Percentiles rank a stretch among this genome's conserved stretches.
phyloP scores from a whole-genome alignment of 2,888 invertebrate genomes.

The Netelia virgata region DNA sequence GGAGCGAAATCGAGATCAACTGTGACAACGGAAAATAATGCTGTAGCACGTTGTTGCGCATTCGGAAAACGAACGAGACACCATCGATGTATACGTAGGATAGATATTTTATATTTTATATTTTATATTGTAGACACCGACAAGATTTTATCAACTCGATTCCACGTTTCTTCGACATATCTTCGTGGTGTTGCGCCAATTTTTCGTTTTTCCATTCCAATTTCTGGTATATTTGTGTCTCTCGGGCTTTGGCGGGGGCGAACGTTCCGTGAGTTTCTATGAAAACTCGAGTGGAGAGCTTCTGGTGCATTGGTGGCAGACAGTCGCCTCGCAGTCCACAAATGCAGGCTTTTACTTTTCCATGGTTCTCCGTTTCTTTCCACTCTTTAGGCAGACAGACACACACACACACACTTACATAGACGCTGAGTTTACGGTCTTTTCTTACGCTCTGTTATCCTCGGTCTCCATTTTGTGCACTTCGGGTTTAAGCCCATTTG shows the following conservation, averaged over 20 bases:
- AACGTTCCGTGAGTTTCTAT: slow-evolving; percentile 1
- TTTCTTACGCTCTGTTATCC: slow-evolving; percentile 27
- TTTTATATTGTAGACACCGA: not conserved
- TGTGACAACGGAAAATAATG: not conserved
- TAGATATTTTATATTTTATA: slow-evolving; percentile 5
- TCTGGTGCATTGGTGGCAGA: not conserved
- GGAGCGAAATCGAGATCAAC: slow-evolving; percentile 20
- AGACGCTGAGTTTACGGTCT: slow-evolving; percentile 42
- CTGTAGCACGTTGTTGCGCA: slow-evolving; percentile 41
- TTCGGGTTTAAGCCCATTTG: slow-evolving; percentile 34
- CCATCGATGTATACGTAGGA: not conserved
- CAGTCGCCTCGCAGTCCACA: slow-evolving; percentile 26
- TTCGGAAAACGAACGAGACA: slow-evolving; percentile 30
- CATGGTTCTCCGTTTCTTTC: slow-evolving; percentile 36
- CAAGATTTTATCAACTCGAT: slow-evolving; percentile 52
- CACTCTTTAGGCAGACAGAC: slow-evolving; percentile 1
- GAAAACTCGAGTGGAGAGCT: slow-evolving; percentile 30
- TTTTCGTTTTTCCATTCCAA: slow-evolving; percentile 23
- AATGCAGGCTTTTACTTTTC: slow-evolving; percentile 38
- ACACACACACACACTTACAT: not conserved
- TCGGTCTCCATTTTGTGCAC: slow-evolving; percentile 28
- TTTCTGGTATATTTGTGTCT: slow-evolving; percentile 17
- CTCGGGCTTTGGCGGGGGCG: slow-evolving; percentile 6
- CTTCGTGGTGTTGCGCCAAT: slow-evolving; percentile 38
- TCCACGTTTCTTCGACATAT: slow-evolving; percentile 13